Conservation (phyloP, 2,888 invertebrate species). For the Malacosoma neustria region DNA sequence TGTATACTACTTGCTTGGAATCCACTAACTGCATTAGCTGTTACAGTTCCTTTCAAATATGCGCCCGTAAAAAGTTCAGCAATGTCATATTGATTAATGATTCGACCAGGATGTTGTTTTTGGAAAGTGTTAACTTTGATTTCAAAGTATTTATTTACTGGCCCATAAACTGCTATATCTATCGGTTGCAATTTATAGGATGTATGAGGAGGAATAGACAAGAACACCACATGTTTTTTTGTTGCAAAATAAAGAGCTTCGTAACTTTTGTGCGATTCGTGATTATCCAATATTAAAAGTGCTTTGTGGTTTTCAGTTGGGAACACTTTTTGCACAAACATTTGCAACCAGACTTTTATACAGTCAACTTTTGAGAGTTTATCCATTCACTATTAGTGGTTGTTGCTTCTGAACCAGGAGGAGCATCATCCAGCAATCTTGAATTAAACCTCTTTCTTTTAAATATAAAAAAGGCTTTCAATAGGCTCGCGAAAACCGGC, state of each 20-base stretch:
- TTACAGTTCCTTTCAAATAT: too few species aligned
- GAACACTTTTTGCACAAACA: constrained; percentile 10
- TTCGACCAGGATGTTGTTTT: too few species aligned
- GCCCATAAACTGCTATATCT: too few species aligned
- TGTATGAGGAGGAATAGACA: too few species aligned
- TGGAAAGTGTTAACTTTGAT: too few species aligned
- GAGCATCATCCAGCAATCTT: constrained; percentile 17
- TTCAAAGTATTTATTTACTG: too few species aligned
- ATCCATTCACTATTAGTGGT: constrained; percentile 15
- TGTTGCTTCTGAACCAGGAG: constrained; percentile 13
- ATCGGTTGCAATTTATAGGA: too few species aligned
- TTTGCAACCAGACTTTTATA: constrained; percentile 14
- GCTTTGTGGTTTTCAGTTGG: constrained; percentile 12
- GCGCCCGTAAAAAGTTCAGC: too few species aligned
- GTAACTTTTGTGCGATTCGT: constrained; percentile 12
- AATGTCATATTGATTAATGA: too few species aligned
- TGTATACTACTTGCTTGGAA: too few species aligned
- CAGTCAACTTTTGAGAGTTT: constrained; percentile 13
- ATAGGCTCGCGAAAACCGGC: too few species aligned
- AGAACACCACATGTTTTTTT: constrained; percentile 14
- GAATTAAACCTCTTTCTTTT: constrained; percentile 22
- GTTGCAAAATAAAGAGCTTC: constrained; percentile 13
- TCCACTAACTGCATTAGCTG: too few species aligned
- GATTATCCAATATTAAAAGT: constrained; percentile 10
- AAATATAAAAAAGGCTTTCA: constrained; percentile 28